Base-by-base conservation (phyloP, 2,113 vertebrate species). In the Phrynosoma platyrhinos region DNA sequence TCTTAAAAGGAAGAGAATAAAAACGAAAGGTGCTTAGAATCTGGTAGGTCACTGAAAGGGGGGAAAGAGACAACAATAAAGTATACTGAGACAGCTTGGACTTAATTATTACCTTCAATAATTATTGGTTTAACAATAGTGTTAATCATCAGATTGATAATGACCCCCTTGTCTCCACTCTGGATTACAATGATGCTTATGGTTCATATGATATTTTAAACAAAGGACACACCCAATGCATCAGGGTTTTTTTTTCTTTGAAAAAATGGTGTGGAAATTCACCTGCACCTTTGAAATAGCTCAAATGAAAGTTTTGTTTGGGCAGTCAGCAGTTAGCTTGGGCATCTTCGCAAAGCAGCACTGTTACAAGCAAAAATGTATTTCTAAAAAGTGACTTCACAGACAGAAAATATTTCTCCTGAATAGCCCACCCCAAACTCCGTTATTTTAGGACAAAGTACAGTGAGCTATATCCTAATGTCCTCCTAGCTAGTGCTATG, bases 401-500 rank as follows among this genome's bases (percentile, higher is more conserved):
- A 87, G 68, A 81, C 87, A 74, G 30, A 87, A 89, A 89, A 84
- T 58, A 79, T 80, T 14, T 62, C 47, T 84, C 71, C 83, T 27
- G 6, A 75, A 84, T 14, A 53, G 83, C 47, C 82, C 53, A 32
- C 85, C 68, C 62, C n/a, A 12, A 86, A 72, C 36, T 42, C 86
- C 86, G 71, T 87, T 66, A 92, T 89, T 89, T 62, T 91, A 88
- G 62, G 72, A 77, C 87, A 78, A 2, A 87, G 23, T 53, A 1
- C 68, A 84, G 87, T 42, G 18, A 79, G 21, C 87, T 91, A 72
- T 90, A 47, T 36, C 66, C 76, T 82, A 47, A 53, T 89, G 66
- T 64, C 82, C 83, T 9, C 6, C 79, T 32, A 27, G 87, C 88
- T 47, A 23, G 42, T 47, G 75, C 21, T 2, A 75, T 0, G 91